phyloP scores from a whole-genome alignment of 2,888 invertebrate genomes.

The Pantelozetes paolii region DNA sequence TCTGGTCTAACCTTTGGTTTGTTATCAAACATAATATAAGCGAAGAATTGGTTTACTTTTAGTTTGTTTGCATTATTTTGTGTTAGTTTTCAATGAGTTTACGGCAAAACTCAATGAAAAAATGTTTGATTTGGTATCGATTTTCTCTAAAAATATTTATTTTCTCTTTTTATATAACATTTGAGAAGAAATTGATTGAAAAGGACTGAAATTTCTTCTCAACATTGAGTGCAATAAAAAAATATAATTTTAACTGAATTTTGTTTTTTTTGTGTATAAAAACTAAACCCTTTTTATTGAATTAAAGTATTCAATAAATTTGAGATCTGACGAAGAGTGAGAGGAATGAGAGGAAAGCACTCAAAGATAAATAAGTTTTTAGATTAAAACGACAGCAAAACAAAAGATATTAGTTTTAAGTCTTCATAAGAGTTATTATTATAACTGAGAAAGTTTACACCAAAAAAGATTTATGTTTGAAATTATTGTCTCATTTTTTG shows the following conservation, averaged over 20 bases:
- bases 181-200: conserved; percentile 8
- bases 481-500: neutral
- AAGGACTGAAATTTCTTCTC: neutral
- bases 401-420: conserved; percentile 4
- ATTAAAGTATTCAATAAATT: neutral
- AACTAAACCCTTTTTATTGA: neutral
- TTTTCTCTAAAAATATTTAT: conserved; percentile 13
- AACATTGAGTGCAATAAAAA: neutral
- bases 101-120: conserved; percentile 10
- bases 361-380: conserved; percentile 1
- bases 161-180: neutral
- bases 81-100: conserved; percentile 7
- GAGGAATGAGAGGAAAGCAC: neutral
- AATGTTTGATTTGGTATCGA: conserved; percentile 27
- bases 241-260: conserved; percentile 11
- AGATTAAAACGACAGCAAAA: conserved; percentile 15
- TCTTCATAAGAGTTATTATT: neutral
- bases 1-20: neutral
- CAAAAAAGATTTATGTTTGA: neutral
- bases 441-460: neutral
- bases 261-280: neutral
- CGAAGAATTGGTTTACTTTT: neutral
- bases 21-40: conserved; percentile 14
- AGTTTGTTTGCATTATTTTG: neutral
- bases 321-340: too few relatives aligned